A percentile compares a stretch with the other conserved stretches of the same genome.
phyloP scores from a whole-genome alignment of 2,113 vertebrate genomes.

The Opisthocomus hoazin region DNA sequence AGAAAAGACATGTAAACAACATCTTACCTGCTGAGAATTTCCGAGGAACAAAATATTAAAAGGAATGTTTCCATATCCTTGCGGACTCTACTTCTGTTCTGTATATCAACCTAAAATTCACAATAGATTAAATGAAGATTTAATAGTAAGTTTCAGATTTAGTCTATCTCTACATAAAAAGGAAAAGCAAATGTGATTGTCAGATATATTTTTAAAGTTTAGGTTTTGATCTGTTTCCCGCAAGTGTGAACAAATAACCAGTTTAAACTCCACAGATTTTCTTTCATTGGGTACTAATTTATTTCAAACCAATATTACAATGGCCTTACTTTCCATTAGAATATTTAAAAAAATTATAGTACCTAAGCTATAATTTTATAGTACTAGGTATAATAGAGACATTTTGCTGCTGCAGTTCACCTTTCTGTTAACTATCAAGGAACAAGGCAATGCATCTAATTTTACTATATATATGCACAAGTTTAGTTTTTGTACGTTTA shows the following conservation, averaged over 20 bases:
- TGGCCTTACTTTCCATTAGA: not conserved
- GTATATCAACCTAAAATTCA: not conserved
- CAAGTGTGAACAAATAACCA: not conserved
- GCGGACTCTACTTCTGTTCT: not conserved
- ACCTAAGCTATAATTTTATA: not conserved
- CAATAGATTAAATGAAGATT: not conserved
- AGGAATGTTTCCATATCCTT: not conserved
- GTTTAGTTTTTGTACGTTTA: not conserved
- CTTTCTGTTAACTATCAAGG: not conserved
- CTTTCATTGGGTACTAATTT: not conserved
- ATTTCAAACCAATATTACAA: not conserved
- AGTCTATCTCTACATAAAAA: not conserved
- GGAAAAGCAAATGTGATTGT: not conserved
- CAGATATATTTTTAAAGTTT: not conserved
- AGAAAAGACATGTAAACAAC: not conserved
- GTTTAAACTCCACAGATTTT: not conserved
- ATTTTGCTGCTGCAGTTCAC: not conserved
- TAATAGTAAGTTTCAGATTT: not conserved
- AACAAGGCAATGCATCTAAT: not conserved
- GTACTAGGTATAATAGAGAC: not conserved
- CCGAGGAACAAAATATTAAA: not conserved
- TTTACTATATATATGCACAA: accelerated
- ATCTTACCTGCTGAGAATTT: not conserved
- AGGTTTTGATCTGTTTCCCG: not conserved
- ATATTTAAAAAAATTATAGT: not conserved